Conservation (phyloP, 2,888 invertebrate genomes). For the Drosophila anceps region DNA sequence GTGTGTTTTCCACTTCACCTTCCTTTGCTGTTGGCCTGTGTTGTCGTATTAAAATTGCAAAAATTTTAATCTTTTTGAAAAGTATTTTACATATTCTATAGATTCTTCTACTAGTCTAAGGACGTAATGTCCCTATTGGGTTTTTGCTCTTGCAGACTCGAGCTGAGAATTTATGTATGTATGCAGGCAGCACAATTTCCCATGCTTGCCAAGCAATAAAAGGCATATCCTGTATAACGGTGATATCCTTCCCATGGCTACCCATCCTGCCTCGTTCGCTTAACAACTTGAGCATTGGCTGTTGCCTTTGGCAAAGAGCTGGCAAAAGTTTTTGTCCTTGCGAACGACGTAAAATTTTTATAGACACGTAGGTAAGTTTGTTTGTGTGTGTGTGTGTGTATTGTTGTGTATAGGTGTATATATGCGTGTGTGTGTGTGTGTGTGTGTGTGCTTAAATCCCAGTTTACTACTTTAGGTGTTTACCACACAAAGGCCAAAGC, state of each 20-base stretch:
- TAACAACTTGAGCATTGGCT: slow-evolving; percentile 32
- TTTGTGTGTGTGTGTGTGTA: slow-evolving; percentile 29
- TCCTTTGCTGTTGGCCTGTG: slow-evolving; percentile 22
- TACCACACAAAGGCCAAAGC: slow-evolving; percentile 76
- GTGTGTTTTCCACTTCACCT: slow-evolving; percentile 23
- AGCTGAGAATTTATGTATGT: slow-evolving; percentile 77
- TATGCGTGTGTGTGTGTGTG: slow-evolving; percentile 26
- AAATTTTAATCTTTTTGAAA: slow-evolving; percentile 79
- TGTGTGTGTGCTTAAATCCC: slow-evolving; percentile 73
- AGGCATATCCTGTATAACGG: slow-evolving; percentile 77
- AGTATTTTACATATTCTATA: slow-evolving; percentile 78
- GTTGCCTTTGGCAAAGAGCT: slow-evolving; percentile 54
- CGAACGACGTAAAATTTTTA: slow-evolving; percentile 77
- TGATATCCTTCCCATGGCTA: slow-evolving; percentile 21
- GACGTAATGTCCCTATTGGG: slow-evolving; percentile 77
- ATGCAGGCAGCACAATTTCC: slow-evolving; percentile 80
- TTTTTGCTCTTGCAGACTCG: slow-evolving; percentile 47
- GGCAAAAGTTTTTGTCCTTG: slow-evolving; percentile 77
- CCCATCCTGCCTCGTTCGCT: neutral
- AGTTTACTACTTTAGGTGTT: slow-evolving; percentile 82
- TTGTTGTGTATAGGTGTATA: slow-evolving; percentile 31
- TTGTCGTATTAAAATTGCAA: slow-evolving; percentile 75
- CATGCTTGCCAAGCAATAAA: slow-evolving; percentile 73
- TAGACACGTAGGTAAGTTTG: slow-evolving; percentile 73
- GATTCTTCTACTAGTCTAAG: slow-evolving; percentile 51